phyloP scores from a whole-genome alignment of 2,888 invertebrate genomes.

The Idaea biselata region DNA sequence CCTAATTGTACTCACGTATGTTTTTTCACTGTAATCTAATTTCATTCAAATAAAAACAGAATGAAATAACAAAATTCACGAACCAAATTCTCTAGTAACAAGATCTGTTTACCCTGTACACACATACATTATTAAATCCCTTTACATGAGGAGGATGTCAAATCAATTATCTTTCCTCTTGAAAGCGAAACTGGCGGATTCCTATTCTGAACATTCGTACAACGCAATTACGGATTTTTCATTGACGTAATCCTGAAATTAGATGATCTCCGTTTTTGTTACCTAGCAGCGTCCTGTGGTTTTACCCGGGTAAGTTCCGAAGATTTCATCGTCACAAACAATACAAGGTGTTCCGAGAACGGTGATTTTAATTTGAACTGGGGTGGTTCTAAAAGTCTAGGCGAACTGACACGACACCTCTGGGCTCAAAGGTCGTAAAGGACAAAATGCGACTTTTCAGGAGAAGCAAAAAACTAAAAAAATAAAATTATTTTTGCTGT shows the following conservation, averaged over 20 bases:
- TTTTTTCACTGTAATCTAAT: background rate
- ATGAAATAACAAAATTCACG: background rate
- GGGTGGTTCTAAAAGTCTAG: too few relatives aligned
- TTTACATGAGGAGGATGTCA: conserved; percentile 23
- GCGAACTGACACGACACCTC: too few relatives aligned
- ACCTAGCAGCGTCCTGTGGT: too few relatives aligned
- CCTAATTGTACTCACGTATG: background rate
- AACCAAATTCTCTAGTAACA: background rate
- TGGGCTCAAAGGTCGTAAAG: too few relatives aligned
- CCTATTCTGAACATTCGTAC: background rate
- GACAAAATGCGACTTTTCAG: too few relatives aligned
- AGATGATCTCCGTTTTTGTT: background rate
- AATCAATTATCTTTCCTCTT: conserved; percentile 32
- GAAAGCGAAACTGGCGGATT: conserved; percentile 19
- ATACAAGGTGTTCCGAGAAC: too few relatives aligned
- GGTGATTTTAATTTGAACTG: too few relatives aligned
- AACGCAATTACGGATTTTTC: background rate
- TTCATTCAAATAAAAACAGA: background rate
- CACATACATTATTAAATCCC: conserved; percentile 23
- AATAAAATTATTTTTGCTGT: too few relatives aligned
- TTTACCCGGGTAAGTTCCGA: too few relatives aligned
- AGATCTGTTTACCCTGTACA: background rate
- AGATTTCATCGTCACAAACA: too few relatives aligned
- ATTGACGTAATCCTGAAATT: background rate
- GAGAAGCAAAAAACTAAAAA: too few relatives aligned